These are phyloP conservation scores for Calosoma granatense DNA, from an alignment of 1,140 invertebrate genomes.

Conservation along the genomic window DNA sequence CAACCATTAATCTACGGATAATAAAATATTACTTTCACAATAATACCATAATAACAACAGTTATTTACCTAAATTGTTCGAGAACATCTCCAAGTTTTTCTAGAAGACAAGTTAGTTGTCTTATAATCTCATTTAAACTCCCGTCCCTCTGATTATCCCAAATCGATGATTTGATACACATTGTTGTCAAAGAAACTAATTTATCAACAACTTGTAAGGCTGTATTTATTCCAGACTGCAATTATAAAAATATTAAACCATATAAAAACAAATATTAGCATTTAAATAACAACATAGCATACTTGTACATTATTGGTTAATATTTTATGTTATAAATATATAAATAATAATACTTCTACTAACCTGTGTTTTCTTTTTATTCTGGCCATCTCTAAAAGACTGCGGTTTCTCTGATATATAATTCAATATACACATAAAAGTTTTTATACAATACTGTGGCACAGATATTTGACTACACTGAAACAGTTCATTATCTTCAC, in stretches of 20 bases:
- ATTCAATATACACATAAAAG: constrained; percentile 33
- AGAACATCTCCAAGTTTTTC: constrained; percentile 34
- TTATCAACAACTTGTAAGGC: constrained; percentile 24
- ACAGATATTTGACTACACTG: constrained; percentile 39
- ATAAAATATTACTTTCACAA: constrained; percentile 11
- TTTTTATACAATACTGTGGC: constrained; percentile 41
- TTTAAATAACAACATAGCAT: constrained; percentile 10
- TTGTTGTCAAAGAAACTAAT: constrained; percentile 22
- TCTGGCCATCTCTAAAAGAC: constrained; percentile 11
- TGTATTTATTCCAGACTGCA: constrained; percentile 27
- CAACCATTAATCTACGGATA: constrained; percentile 28
- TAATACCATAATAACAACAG: constrained; percentile 10
- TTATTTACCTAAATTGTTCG: constrained; percentile 38
- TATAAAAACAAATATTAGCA: constrained; percentile 10
- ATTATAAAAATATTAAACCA: constrained; percentile 15
- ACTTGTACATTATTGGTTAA: no score
- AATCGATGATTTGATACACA: constrained; percentile 19
- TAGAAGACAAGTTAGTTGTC: constrained; percentile 26
- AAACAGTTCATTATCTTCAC: constrained; percentile 31
- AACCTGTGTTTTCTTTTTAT: constrained; percentile 11
- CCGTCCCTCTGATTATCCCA: constrained; percentile 18
- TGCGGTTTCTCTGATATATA: constrained; percentile 25
- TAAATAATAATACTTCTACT: not conserved
- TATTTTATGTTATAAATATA: no score
- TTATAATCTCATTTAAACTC: constrained; percentile 16